Evolutionary conservation across 2,797 vertebrate genomes (phyloP), one percentile per base, ranked within the genome.

Genomic region (Lophius americanus): DNA sequence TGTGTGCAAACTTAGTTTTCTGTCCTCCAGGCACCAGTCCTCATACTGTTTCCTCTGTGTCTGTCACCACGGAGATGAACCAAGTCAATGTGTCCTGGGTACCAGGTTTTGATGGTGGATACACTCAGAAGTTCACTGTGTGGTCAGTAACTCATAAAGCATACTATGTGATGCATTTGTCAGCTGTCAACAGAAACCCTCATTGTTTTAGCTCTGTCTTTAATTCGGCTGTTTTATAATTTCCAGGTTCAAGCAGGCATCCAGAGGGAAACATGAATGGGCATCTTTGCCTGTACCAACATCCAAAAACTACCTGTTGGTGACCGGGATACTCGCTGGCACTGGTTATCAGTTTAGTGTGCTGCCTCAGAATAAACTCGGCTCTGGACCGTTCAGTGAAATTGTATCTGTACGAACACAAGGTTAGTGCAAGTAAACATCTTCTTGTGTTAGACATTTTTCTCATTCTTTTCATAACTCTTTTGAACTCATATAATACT

Each of bases 311-410:
- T 89, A 94, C 78, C 89, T 97, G 47, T 73, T 97, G 44, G 96
- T 99, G 76, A 92, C 93, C 0, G 95, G 95, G 49, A 92, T 99
- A 2, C 93, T 96, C 64, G 90, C 95, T 0, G 91, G 93, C 50
- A 94, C 88, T 0, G 83, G 88, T 47, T 99, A 98, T 87, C 98
- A 99, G 92, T 97, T 99, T 92, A 98, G 98, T 0, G 88, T 99
- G 70, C 92, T 99, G 42, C 95, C 97, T 60, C 97, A 99, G 91
- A 99, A 98, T 89, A 98, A 97, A 81, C 92, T 98, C 47, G 98
- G 98, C 41, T 98, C 96, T 0, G 97, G 97, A 10, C 95, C 97
- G 33, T 99, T 99, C 90, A 99, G 97, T 54, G 95, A 97, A 84
- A 98, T 99, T 0, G 75, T 96, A 73, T 92, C 95, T 56, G 93